Evolutionary conservation across 2,797 vertebrate species (phyloP).

Genomic region (Apogon talboti): DNA sequence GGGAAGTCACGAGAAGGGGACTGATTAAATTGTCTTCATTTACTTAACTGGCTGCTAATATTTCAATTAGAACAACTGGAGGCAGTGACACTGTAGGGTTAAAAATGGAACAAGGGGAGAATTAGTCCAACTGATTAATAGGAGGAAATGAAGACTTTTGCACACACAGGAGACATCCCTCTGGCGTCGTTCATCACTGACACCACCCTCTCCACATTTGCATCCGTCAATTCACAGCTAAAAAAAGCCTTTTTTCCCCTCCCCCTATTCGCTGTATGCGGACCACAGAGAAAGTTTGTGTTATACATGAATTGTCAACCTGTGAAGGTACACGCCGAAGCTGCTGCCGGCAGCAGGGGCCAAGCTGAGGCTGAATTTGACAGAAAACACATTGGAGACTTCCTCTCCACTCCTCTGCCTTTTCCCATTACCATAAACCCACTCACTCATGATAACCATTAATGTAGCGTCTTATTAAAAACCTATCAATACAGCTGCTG

Average conservation of each 20-base stretch:
- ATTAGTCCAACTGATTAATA: conserved; percentile 87
- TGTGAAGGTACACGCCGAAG: conserved; percentile 48
- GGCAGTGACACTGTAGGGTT: conserved; percentile 85
- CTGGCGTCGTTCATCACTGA: conserved; percentile 81
- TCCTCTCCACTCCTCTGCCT: conserved; percentile 78
- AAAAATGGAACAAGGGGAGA: conserved; percentile 84
- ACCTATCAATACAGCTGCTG: conserved; percentile 87
- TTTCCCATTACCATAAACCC: conserved; percentile 86
- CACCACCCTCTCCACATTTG: conserved; percentile 62
- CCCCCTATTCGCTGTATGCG: conserved; percentile 34
- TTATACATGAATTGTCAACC: conserved; percentile 51
- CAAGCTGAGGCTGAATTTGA: conserved; percentile 64
- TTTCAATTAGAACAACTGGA: conserved; percentile 88
- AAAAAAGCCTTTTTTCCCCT: conserved; percentile 40
- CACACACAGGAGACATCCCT: conserved; percentile 80
- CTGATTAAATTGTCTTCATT: conserved; percentile 90
- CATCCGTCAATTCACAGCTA: conserved; percentile 68
- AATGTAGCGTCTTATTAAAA: conserved; percentile 90
- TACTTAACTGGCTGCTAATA: conserved; percentile 89
- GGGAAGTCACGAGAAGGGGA: conserved; percentile 62
- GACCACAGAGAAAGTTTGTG: conserved; percentile 49
- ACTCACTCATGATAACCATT: conserved; percentile 89
- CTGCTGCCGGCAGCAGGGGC: conserved; percentile 54
- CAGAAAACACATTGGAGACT: conserved; percentile 80
- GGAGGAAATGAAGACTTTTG: conserved; percentile 86